Base-by-base conservation (phyloP, 2,888 invertebrate species). In the Gastrophysa polygoni region DNA sequence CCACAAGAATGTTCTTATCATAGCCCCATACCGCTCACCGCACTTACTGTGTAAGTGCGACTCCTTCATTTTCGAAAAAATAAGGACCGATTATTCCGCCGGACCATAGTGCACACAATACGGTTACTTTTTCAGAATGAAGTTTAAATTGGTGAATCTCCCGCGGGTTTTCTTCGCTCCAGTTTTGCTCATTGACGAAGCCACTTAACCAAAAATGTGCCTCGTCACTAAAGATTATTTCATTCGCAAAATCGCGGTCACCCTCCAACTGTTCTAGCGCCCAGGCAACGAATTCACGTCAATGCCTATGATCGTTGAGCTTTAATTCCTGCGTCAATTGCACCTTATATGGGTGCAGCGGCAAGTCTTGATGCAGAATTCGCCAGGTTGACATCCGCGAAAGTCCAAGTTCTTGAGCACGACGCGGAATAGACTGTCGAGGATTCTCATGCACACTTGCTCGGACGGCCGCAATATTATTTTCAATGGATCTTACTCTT, bases 51-150 rank as follows among this genome's bases (percentile, higher is more conserved):
- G 67, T 68, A 16, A 70, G 44, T 29, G 66, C 54, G 8, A 32
- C 17, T 24, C 32, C 47, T 32, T 57, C 65, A 63, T 68, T 66
- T 60, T 67, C 65, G 48, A 71, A 71, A 28, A 69, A 69, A 44
- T 44, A 70, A 2, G 61, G 66, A 18, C 67, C 54, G 34, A 59
- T 64, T 32, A 65, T 34, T 17, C 61, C 64, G 8, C 57, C 57
- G 46, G 51, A 14, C 43, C 24, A 55, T 48, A 57, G 59, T 34
- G 55, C 62, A 21, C 57, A 66, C 63, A 60, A 65, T 28, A 68
- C 64, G 54, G 61, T 65, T 5, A 61, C 47, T 59, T 60, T 48
- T 51, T 51, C 6, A 21, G 60, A 54, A 48, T 67, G 57, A 28
- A 67, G 18, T 52, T 44, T 52, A n/a, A 14, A 24, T 14, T 66